A percentile compares a stretch with the other conserved stretches of the same genome.
Conservation (phyloP, 2,888 invertebrate genomes). For the Busseola fusca region DNA sequence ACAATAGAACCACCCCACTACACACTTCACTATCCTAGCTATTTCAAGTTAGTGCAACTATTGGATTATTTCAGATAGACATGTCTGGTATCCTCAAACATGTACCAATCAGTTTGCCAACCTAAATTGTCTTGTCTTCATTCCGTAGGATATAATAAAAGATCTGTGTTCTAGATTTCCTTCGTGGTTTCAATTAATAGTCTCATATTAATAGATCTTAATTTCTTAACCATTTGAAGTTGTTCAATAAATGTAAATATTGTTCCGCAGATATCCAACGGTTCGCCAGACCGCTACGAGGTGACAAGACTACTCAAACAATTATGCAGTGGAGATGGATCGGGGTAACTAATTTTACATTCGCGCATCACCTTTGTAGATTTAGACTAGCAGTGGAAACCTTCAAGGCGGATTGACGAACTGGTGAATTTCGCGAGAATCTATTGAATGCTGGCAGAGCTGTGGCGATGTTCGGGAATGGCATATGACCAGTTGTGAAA, state of each 20-base stretch:
- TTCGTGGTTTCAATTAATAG: neutral
- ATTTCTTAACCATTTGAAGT: too few relatives aligned
- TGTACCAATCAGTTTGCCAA: slow-evolving; percentile 4
- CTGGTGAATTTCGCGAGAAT: neutral
- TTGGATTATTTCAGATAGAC: neutral
- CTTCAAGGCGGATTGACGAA: neutral
- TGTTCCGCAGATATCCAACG: slow-evolving; percentile 58
- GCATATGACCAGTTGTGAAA: neutral
- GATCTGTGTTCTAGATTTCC: slow-evolving; percentile 6
- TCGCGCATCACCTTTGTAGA: neutral
- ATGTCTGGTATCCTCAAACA: neutral
- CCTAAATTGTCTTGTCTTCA: slow-evolving; percentile 9
- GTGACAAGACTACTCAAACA: slow-evolving; percentile 76
- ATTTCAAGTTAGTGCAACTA: neutral
- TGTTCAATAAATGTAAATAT: neutral
- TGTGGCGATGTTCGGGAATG: neutral
- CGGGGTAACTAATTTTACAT: slow-evolving; percentile 64
- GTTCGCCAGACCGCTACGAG: slow-evolving; percentile 67
- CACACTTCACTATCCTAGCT: too few relatives aligned
- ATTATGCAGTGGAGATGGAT: slow-evolving; percentile 77
- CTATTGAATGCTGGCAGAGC: neutral
- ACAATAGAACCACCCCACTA: slow-evolving; percentile 2
- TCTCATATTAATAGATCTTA: neutral
- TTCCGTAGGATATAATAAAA: neutral
- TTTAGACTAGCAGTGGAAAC: neutral